Percentiles rank a stretch among this genome's conserved stretches.
Conservation (phyloP, 1,140 invertebrate species). For the Vanessa tameamea region DNA sequence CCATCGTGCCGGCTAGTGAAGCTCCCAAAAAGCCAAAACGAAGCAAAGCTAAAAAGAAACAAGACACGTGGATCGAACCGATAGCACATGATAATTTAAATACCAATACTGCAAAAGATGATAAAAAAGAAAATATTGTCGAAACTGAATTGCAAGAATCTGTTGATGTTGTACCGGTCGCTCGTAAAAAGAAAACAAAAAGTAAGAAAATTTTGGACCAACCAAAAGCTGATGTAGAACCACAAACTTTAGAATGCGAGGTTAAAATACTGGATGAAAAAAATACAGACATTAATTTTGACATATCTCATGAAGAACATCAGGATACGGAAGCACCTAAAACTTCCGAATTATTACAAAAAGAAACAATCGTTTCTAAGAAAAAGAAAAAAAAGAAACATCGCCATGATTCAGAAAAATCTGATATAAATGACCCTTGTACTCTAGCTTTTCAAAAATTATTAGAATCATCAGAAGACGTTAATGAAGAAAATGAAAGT, state of each 20-base stretch:
- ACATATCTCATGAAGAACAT: slow-evolving; percentile 7
- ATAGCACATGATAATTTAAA: slow-evolving; percentile 18
- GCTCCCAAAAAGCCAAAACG: slow-evolving; percentile 70
- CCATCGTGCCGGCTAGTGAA: slow-evolving; percentile 38
- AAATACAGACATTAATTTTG: not conserved
- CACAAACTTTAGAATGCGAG: not conserved
- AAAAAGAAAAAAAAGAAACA: slow-evolving; percentile 73
- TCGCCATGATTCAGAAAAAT: slow-evolving; percentile 62
- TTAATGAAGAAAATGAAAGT: slow-evolving; percentile 18
- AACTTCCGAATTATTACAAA: slow-evolving; percentile 28
- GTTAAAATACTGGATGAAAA: slow-evolving; percentile 10
- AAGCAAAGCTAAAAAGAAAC: slow-evolving; percentile 69
- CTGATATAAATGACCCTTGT: slow-evolving; percentile 58
- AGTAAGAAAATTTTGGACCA: slow-evolving; percentile 40
- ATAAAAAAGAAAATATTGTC: slow-evolving; percentile 17
- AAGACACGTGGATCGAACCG: slow-evolving; percentile 23
- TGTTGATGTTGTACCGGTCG: slow-evolving; percentile 32
- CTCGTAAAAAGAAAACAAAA: slow-evolving; percentile 54
- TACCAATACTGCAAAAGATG: slow-evolving; percentile 3
- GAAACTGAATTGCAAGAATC: slow-evolving; percentile 39
- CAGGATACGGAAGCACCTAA: slow-evolving; percentile 11
- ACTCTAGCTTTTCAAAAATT: slow-evolving; percentile 61
- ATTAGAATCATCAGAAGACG: slow-evolving; percentile 32
- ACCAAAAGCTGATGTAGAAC: slow-evolving; percentile 21
- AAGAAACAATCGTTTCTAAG: slow-evolving; percentile 46